phyloP scores from a whole-genome alignment of 2,113 vertebrate genomes.

The Neolamprologus longior region DNA sequence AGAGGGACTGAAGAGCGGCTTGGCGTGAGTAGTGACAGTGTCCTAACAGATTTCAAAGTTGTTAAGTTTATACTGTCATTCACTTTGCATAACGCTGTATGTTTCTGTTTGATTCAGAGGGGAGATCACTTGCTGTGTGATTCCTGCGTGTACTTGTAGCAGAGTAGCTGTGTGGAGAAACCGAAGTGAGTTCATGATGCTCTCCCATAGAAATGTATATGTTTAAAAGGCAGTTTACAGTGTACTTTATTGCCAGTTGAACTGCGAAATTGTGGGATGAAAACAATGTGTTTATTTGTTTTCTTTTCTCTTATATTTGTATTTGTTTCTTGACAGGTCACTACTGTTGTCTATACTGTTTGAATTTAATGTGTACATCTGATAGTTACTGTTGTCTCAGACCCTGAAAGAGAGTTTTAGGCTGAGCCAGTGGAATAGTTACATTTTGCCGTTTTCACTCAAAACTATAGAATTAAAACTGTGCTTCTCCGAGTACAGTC shows the following conservation, averaged over 20 bases:
- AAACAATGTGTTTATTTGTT: background rate
- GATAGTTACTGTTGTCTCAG: background rate
- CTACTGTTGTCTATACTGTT: background rate
- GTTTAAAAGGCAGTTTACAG: rapidly evolving
- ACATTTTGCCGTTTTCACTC: rapidly evolving
- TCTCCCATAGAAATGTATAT: no score
- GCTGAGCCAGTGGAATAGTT: background rate
- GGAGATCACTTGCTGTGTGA: no score
- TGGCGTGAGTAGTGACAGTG: no score
- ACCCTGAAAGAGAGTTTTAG: background rate
- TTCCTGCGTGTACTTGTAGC: no score
- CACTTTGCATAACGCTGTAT: no score
- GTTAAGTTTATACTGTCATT: no score
- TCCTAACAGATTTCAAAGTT: no score
- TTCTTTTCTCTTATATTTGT: background rate
- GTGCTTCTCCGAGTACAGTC: rapidly evolving
- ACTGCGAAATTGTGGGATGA: rapidly evolving
- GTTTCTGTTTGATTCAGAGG: no score
- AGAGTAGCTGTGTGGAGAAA: rapidly evolving
- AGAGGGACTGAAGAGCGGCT: rapidly evolving
- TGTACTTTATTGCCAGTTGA: no score
- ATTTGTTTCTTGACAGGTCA: background rate
- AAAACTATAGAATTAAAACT: background rate
- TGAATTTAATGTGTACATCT: background rate
- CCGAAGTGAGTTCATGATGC: rapidly evolving